These are phyloP conservation scores for Glareola pratincola DNA, from an alignment of 2,113 vertebrate genomes.

Conservation along the genomic window DNA sequence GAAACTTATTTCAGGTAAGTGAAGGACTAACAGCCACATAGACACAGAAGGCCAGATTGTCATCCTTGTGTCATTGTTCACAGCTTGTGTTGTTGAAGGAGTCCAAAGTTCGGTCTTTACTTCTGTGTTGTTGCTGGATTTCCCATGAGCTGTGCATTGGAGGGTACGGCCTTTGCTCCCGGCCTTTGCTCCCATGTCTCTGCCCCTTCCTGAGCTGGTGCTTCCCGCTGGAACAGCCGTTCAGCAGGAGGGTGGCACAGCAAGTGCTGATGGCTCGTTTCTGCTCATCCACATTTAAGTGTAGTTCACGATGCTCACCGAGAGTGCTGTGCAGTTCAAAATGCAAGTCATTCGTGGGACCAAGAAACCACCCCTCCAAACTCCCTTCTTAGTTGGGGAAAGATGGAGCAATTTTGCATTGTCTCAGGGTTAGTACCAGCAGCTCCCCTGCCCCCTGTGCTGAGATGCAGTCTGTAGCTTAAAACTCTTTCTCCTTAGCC, in stretches of 20 bases:
- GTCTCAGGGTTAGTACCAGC: neutral
- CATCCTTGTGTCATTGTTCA: neutral
- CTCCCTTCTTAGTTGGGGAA: neutral
- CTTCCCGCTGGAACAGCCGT: neutral
- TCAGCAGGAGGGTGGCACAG: neutral
- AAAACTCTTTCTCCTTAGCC: neutral
- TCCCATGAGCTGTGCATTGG: neutral
- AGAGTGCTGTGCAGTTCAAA: neutral
- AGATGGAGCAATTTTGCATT: neutral
- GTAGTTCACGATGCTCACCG: neutral
- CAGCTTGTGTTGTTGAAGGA: neutral
- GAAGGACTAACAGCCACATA: neutral
- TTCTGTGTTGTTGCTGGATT: neutral
- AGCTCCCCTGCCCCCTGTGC: neutral
- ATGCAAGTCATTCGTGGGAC: neutral
- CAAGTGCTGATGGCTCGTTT: neutral
- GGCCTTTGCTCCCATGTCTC: neutral
- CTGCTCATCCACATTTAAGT: neutral
- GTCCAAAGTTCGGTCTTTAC: neutral
- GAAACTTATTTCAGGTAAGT: neutral
- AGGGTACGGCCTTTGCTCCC: neutral
- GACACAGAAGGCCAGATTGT: neutral
- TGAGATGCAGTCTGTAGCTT: neutral
- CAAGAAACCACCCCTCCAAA: neutral
- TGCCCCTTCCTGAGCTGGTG: neutral